Evolutionary conservation across 2,888 invertebrate species (phyloP).

Genomic region (Ganaspis brasiliensis): DNA sequence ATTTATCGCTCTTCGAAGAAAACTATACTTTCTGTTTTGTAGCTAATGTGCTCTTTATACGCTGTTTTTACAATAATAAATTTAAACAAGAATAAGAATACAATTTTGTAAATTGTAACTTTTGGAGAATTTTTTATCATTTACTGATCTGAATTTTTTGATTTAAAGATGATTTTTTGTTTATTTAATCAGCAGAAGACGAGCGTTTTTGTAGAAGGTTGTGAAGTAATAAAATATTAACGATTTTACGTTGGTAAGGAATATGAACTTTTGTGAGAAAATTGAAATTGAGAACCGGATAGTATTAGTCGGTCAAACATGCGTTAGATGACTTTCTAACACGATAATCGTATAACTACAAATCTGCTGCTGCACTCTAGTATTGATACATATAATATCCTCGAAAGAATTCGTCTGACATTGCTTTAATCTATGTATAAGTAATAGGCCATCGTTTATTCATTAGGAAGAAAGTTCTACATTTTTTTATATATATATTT

Average conservation of each 20-base stretch:
- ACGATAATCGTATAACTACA: constrained; percentile 40
- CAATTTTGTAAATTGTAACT: too few relatives aligned
- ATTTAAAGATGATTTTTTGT: too few relatives aligned
- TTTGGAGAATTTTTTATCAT: too few relatives aligned
- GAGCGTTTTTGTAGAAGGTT: too few relatives aligned
- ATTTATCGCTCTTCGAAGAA: background rate
- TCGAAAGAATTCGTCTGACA: constrained; percentile 9
- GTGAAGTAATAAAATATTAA: too few relatives aligned
- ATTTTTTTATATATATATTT: background rate
- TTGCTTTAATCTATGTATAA: background rate
- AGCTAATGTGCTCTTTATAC: too few relatives aligned
- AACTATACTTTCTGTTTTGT: background rate
- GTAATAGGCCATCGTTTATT: constrained; percentile 22
- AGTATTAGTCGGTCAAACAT: constrained; percentile 57
- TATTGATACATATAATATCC: constrained; percentile 24
- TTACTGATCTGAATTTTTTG: too few relatives aligned
- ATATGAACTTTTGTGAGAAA: constrained; percentile 9
- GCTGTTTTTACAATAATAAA: too few relatives aligned
- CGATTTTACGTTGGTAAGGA: too few relatives aligned
- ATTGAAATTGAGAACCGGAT: constrained; percentile 51
- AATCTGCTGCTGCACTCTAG: background rate
- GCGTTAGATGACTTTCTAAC: constrained; percentile 56
- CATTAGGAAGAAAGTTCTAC: constrained; percentile 7
- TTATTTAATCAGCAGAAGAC: too few relatives aligned
- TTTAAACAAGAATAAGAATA: too few relatives aligned